Evolutionary conservation across 2,797 vertebrate species (phyloP), one percentile per base, ranked within the genome.

Genomic region (Gymnoscopelus braueri): DNA sequence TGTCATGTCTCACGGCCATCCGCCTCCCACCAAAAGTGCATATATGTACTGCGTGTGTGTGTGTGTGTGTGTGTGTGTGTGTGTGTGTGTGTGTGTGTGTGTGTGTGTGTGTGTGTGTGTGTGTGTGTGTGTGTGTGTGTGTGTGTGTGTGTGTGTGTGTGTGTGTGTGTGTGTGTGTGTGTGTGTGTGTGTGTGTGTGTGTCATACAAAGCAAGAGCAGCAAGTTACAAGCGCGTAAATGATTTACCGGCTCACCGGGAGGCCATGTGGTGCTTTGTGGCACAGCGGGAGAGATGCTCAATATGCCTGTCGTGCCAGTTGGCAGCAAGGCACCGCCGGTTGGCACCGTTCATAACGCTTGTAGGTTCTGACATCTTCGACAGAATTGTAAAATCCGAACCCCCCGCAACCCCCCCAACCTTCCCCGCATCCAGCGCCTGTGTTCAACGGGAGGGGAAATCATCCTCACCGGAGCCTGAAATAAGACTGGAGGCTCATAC

Each of bases 331-430:
- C 9, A 23, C 77, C 57, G 32, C 59, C 72, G 67, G 69, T 82
- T 91, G 89, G 87, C 84, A 85, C 78, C 48, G 54, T 67, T 77
- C 82, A 8, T 73, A 63, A 77, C 73, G 71, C 79, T 77, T 63
- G 78, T 83, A 89, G 76, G 77, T 85, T 82, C 83, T 86, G 85
- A 89, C 87, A 87, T 86, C 89, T 88, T 79, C 74, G 82, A 78
- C 81, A 79, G 81, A 74, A 87, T 72, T 69, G 81, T 70, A 77
- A 84, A 77, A 79, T 83, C 82, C 68, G 73, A 64, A 79, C 71
- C 70, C 71, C 49, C 75, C 76, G 48, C 67, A 74, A 55, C 78
- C 60, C 67, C 69, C 60, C 6, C 67, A n/a, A 5, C 8, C 6
- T 3, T 14, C 35, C 12, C 35, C 60, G 65, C 54, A 44, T 19